Percentiles rank a stretch among this genome's conserved stretches.
Evolutionary conservation across 2,888 invertebrate species (phyloP).

Genomic region (Aricia artaxerxes): DNA sequence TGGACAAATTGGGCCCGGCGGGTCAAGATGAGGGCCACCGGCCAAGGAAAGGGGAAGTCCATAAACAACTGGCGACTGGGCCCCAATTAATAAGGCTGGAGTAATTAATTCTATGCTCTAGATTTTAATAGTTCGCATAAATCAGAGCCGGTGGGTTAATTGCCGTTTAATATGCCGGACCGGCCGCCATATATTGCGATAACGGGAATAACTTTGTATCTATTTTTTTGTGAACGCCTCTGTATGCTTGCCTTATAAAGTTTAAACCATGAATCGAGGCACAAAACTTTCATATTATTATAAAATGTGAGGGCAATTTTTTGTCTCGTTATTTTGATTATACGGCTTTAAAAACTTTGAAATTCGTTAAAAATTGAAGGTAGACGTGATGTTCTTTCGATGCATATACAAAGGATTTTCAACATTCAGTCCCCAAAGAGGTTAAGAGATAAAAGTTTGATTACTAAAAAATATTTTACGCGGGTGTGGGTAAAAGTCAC

Average conservation of each 20-base stretch:
- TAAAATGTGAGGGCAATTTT: no score
- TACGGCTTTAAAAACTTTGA: no score
- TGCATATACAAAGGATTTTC: neutral
- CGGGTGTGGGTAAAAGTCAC: no score
- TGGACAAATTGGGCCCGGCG: slow-evolving; percentile 76
- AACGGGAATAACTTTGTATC: slow-evolving; percentile 20
- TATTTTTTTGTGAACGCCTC: neutral
- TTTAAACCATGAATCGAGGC: no score
- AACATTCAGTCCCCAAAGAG: neutral
- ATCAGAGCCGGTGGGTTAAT: slow-evolving; percentile 79
- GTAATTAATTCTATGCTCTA: slow-evolving; percentile 79
- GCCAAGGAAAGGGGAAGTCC: slow-evolving; percentile 69
- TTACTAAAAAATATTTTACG: no score
- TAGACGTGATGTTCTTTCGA: no score
- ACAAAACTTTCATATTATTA: no score
- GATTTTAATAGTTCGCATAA: slow-evolving; percentile 80
- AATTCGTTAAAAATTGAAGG: no score
- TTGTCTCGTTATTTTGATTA: no score
- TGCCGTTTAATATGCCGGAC: slow-evolving; percentile 77
- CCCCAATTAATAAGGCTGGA: slow-evolving; percentile 79
- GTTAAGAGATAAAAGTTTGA: no score
- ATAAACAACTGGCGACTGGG: slow-evolving; percentile 76
- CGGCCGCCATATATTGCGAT: slow-evolving; percentile 55
- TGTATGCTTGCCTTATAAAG: neutral
- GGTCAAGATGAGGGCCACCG: slow-evolving; percentile 68